Evolutionary conservation across 1,140 invertebrate genomes (phyloP).

Genomic region (Temnothorax nylanderi): DNA sequence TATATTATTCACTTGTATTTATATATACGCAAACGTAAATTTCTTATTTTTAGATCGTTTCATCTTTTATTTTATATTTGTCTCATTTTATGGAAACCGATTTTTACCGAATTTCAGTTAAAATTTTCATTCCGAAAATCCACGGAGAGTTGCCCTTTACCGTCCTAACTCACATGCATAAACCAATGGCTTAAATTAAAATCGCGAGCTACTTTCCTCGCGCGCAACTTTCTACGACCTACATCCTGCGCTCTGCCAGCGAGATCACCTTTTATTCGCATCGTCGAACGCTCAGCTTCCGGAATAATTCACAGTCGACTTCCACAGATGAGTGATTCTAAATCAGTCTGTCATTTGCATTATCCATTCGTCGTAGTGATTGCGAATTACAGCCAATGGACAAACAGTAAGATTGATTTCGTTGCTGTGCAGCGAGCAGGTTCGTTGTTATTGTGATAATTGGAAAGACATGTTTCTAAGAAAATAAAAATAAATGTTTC

Average conservation of each 20-base stretch:
- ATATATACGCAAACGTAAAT: neutral
- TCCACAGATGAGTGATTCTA: slow-evolving; percentile 23
- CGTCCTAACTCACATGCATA: slow-evolving; percentile 14
- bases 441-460: neutral
- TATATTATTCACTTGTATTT: neutral
- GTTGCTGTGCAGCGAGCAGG: neutral
- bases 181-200: slow-evolving; percentile 50
- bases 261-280: slow-evolving; percentile 56
- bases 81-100: neutral
- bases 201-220: slow-evolving; percentile 41
- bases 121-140: neutral
- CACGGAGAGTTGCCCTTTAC: neutral
- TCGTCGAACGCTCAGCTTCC: slow-evolving; percentile 44
- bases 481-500: neutral
- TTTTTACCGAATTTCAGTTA: neutral
- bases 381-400: slow-evolving; percentile 20
- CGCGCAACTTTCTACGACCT: slow-evolving; percentile 64
- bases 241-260: slow-evolving; percentile 42
- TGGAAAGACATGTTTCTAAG: neutral
- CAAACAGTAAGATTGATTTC: neutral
- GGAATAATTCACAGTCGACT: slow-evolving; percentile 58
- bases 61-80: neutral
- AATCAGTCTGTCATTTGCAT: slow-evolving; percentile 57
- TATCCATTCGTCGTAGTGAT: neutral
- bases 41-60: neutral